phyloP scores from a whole-genome alignment of 2,797 vertebrate genomes.

The Dendrocincla fuliginosa region DNA sequence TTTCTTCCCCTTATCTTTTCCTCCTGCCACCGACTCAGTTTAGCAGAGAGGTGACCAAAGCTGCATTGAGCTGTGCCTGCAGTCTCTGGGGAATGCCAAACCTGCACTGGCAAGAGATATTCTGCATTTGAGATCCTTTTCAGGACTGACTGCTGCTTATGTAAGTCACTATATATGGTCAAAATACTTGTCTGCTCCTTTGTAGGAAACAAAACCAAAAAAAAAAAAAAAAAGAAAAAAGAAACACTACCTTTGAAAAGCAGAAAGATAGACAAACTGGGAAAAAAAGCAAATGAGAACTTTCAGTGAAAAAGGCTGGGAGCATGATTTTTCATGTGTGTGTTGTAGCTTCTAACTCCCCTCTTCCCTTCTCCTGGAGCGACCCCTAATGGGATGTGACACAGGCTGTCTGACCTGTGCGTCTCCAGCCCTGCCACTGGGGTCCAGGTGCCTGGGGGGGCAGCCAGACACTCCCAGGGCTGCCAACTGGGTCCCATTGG shows the following conservation, averaged over 20 bases:
- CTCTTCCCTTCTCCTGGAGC: background rate
- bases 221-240: too few species aligned
- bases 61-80: background rate
- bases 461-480: background rate
- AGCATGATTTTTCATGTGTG: background rate
- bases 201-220: rapidly evolving
- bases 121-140: slow-evolving; percentile 2
- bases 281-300: background rate
- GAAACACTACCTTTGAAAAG: background rate
- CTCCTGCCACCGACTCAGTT: background rate
- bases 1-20: background rate
- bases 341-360: background rate
- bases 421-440: background rate
- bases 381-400: background rate
- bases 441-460: background rate
- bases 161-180: background rate
- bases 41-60: background rate
- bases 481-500: background rate
- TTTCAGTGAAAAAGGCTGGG: background rate
- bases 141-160: background rate
- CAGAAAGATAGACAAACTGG: background rate
- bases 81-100: background rate
- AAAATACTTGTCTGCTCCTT: background rate
- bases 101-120: background rate
- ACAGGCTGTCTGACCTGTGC: background rate